phyloP scores from a whole-genome alignment of 2,888 invertebrate species.

The Cephus nigrinus region DNA sequence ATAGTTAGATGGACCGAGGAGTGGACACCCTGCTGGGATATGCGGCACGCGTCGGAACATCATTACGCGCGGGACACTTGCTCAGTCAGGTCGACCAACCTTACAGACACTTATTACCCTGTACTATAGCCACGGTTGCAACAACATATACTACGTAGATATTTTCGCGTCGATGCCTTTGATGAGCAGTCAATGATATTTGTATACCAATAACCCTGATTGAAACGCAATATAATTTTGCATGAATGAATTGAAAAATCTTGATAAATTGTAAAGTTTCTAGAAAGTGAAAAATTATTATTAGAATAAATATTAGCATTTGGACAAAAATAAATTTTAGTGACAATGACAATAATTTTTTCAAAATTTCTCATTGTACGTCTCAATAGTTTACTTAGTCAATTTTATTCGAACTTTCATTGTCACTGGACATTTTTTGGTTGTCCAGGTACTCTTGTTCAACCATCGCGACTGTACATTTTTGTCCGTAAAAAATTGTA shows the following conservation, averaged over 20 bases:
- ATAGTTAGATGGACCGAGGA: conserved; percentile 44
- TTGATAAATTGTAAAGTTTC: too few relatives aligned
- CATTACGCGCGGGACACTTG: conserved; percentile 63
- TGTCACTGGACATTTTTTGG: too few relatives aligned
- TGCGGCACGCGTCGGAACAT: conserved; percentile 63
- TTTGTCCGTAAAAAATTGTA: background rate
- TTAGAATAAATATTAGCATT: too few relatives aligned
- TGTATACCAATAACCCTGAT: background rate
- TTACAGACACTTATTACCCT: background rate
- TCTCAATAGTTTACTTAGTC: too few relatives aligned
- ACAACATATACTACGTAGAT: background rate
- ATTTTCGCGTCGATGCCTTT: background rate
- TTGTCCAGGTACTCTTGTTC: too few relatives aligned
- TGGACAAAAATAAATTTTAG: too few relatives aligned
- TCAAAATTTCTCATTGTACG: too few relatives aligned
- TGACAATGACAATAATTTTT: too few relatives aligned
- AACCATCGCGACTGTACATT: too few relatives aligned
- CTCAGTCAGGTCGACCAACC: conserved; percentile 26
- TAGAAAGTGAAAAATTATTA: too few relatives aligned
- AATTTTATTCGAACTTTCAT: too few relatives aligned
- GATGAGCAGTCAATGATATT: background rate
- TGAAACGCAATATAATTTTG: background rate
- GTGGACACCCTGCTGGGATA: conserved; percentile 48
- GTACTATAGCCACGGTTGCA: background rate
- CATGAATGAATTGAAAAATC: too few relatives aligned